A percentile compares a stretch with the other conserved stretches of the same genome.
These are phyloP conservation scores for Pecten maximus DNA, from an alignment of 2,888 invertebrate genomes.

Conservation along the genomic window DNA sequence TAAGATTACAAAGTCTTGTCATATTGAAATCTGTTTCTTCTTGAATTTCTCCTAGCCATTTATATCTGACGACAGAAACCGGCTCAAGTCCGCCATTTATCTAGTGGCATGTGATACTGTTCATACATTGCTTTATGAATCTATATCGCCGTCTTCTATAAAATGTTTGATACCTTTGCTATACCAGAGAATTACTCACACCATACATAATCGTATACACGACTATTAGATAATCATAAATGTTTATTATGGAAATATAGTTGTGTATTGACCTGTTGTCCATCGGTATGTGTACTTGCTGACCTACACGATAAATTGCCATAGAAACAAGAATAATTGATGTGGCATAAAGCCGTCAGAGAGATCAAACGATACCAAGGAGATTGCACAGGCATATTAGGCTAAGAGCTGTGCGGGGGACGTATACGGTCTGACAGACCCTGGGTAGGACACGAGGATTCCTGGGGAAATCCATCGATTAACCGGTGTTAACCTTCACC, in stretches of 20 bases:
- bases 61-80: too few species aligned
- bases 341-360: not conserved
- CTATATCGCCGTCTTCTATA: too few species aligned
- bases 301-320: not conserved
- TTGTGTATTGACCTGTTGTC: not conserved
- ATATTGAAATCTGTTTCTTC: too few species aligned
- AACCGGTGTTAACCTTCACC: not conserved
- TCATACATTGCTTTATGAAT: too few species aligned
- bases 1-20: too few species aligned
- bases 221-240: not conserved
- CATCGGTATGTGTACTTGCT: not conserved
- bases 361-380: not conserved
- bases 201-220: too few species aligned
- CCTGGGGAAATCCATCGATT: not conserved
- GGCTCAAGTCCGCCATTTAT: too few species aligned
- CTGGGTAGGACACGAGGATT: not conserved
- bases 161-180: too few species aligned
- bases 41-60: too few species aligned
- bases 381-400: not conserved
- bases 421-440: not conserved
- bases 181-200: too few species aligned
- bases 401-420: not conserved
- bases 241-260: not conserved
- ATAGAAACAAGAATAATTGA: conserved; percentile 6
- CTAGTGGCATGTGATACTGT: too few species aligned